These are phyloP conservation scores for Harpalus rubripes DNA, from an alignment of 2,888 invertebrate species.

Conservation along the genomic window DNA sequence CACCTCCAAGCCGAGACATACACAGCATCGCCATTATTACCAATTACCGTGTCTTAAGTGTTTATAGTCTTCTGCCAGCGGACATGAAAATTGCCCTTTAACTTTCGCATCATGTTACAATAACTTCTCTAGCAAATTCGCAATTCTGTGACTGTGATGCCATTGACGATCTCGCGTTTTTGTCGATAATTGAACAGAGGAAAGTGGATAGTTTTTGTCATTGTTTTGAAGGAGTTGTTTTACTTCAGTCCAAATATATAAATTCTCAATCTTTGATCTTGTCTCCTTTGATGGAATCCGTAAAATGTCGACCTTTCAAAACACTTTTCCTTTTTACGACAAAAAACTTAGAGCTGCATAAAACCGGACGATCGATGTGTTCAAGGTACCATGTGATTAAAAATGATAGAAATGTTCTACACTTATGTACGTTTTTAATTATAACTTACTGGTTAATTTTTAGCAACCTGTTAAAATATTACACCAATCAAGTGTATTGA, in stretches of 20 bases:
- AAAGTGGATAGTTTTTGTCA: background rate
- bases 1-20: conserved; percentile 44
- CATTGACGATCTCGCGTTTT: conserved; percentile 14
- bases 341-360: background rate
- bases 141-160: conserved; percentile 25
- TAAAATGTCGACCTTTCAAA: conserved; percentile 6
- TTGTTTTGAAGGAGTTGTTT: conserved; percentile 11
- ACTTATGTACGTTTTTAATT: no score
- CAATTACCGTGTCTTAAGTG: conserved; percentile 67
- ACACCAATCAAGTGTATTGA: no score
- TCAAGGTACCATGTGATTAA: no score
- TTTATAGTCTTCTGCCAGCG: conserved; percentile 65
- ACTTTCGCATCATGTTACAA: conserved; percentile 64
- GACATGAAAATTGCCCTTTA: conserved; percentile 66
- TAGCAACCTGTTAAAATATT: no score
- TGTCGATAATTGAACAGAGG: conserved; percentile 21
- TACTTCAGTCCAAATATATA: background rate
- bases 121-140: conserved; percentile 62
- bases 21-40: conserved; percentile 67
- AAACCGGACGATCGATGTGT: no score
- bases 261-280: background rate
- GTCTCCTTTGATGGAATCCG: conserved; percentile 4
- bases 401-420: no score
- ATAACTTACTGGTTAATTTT: no score
- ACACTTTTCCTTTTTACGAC: background rate